Percentiles rank a stretch among this genome's conserved stretches.
Conservation (phyloP, 1,140 invertebrate species). For the Globodera ellingtonae region DNA sequence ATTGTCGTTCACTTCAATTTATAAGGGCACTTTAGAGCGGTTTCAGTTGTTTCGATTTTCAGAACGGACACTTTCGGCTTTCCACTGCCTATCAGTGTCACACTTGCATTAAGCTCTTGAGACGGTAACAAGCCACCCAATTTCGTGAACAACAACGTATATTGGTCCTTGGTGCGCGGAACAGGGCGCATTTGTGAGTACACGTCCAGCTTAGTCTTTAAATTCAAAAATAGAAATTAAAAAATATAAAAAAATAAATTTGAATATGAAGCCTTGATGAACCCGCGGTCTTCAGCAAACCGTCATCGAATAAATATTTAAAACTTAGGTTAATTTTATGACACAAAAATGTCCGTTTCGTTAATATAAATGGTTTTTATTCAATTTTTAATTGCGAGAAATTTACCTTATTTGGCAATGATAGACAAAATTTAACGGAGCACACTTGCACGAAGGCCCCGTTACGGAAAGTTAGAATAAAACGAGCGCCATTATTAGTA, state of each 20-base stretch:
- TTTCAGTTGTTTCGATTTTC: too few relatives aligned
- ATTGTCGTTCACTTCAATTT: too few relatives aligned
- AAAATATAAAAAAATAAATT: too few relatives aligned
- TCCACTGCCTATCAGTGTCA: not conserved
- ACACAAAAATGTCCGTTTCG: not conserved
- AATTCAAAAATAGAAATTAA: too few relatives aligned
- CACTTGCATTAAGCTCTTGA: not conserved
- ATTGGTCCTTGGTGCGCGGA: not conserved
- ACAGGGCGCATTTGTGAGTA: not conserved
- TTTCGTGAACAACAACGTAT: not conserved
- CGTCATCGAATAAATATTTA: too few relatives aligned
- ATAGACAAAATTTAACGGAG: not conserved
- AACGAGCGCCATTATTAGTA: not conserved
- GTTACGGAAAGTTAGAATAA: not conserved
- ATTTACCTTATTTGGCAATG: not conserved
- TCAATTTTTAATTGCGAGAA: not conserved
- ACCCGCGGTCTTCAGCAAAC: too few relatives aligned
- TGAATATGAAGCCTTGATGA: too few relatives aligned
- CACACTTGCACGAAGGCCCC: not conserved
- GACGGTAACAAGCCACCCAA: not conserved
- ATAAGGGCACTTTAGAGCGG: too few relatives aligned
- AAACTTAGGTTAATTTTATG: not conserved
- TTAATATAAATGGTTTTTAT: not conserved
- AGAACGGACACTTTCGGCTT: not conserved
- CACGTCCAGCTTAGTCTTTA: not conserved